Conservation (phyloP, 2,113 vertebrate species). For the Carassius auratus region DNA sequence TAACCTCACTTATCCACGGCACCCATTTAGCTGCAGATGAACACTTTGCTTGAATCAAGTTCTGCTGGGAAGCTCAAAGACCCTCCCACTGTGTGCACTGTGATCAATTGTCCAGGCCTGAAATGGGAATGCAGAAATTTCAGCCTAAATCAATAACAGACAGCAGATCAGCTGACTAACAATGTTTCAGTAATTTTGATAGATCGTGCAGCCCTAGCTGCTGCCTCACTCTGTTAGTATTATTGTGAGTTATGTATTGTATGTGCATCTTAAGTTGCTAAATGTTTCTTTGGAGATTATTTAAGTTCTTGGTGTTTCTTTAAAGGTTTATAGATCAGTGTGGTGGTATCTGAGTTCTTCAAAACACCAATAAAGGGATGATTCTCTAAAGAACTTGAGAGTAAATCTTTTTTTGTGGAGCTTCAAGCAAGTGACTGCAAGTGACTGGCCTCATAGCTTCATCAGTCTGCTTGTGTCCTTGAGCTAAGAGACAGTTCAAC, state of each 20-base stretch:
- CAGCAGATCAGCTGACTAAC: constrained; percentile 70
- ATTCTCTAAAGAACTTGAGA: neutral
- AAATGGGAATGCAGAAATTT: constrained; percentile 76
- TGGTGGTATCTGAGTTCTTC: neutral
- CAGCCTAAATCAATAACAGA: constrained; percentile 77
- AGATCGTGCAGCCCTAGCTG: neutral
- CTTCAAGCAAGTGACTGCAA: neutral
- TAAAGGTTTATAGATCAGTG: neutral
- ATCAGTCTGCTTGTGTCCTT: no score
- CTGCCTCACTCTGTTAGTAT: neutral
- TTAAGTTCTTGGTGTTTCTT: neutral
- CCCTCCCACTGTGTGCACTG: constrained; percentile 45
- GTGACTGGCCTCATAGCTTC: no score
- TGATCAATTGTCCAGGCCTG: constrained; percentile 70
- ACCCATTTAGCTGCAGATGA: constrained; percentile 10
- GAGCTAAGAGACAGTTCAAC: no score
- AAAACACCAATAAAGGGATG: neutral
- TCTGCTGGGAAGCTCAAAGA: constrained; percentile 49
- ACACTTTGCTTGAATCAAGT: constrained; percentile 42
- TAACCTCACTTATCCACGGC: neutral
- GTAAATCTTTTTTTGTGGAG: neutral
- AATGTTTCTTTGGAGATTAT: neutral
- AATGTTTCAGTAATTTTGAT: neutral
- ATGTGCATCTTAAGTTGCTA: neutral
- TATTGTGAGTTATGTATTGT: neutral